These are phyloP conservation scores for Nemotelus pantherinus DNA, from an alignment of 2,888 invertebrate genomes.

Conservation along the genomic window DNA sequence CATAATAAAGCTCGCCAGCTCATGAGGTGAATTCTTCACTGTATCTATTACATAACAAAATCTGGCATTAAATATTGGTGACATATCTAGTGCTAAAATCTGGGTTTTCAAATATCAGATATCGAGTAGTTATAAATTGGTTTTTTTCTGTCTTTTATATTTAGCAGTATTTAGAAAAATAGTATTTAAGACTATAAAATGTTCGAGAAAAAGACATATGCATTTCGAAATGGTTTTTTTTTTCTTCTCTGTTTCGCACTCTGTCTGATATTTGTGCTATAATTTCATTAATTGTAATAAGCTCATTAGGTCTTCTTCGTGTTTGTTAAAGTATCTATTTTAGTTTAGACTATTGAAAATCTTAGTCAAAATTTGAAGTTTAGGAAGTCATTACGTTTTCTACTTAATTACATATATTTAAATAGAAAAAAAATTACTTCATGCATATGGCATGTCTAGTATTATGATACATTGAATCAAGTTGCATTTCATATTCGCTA, in stretches of 20 bases:
- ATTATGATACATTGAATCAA: conserved; percentile 13
- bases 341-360: background rate
- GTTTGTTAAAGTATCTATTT: background rate
- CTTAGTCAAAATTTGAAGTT: conserved; percentile 1
- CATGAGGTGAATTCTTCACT: too few species aligned
- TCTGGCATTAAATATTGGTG: too few species aligned
- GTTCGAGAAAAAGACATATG: conserved; percentile 30
- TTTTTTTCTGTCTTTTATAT: background rate
- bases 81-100: too few species aligned
- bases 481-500: conserved; percentile 20
- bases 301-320: conserved; percentile 33
- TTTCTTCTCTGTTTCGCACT: conserved; percentile 4
- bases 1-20: too few species aligned
- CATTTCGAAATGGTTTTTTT: conserved; percentile 1
- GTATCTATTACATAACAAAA: too few species aligned
- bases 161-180: conserved; percentile 31
- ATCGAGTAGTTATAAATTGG: background rate
- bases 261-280: conserved; percentile 8
- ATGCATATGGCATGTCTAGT: conserved; percentile 3
- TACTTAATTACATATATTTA: conserved; percentile 17
- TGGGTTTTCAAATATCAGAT: too few species aligned
- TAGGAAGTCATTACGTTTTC: conserved; percentile 14
- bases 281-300: conserved; percentile 9
- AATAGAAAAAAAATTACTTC: conserved; percentile 14
- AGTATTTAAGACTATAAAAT: conserved; percentile 23